Conservation (phyloP, 2,113 vertebrate genomes). For the Falco punctatus region DNA sequence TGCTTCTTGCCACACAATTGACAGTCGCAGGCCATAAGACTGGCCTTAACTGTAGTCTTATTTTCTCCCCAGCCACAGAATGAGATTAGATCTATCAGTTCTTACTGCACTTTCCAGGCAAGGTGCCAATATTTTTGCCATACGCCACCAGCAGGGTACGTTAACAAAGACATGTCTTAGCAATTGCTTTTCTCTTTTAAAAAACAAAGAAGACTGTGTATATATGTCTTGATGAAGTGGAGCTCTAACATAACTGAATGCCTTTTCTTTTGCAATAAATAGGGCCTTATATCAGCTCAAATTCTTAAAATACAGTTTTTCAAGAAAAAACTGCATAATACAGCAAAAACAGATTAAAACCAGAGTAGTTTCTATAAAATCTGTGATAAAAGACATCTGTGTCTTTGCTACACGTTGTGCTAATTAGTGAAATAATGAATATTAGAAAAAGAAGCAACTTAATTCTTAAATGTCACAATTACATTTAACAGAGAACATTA, state of each 20-base stretch:
- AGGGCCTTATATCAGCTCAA: not conserved
- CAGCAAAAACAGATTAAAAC: not conserved
- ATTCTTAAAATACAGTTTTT: not conserved
- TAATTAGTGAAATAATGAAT: constrained; percentile 21
- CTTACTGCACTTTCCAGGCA: constrained; percentile 20
- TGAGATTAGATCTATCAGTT: not conserved
- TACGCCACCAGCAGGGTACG: not conserved
- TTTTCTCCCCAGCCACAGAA: not conserved
- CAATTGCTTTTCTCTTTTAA: not conserved
- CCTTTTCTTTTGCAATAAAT: not conserved
- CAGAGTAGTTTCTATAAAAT: not conserved
- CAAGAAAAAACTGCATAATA: not conserved
- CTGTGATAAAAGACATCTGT: not conserved
- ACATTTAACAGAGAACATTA: constrained; percentile 26
- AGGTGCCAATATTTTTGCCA: constrained; percentile 35
- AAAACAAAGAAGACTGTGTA: not conserved
- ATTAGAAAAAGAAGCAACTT: constrained; percentile 15
- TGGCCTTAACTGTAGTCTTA: not conserved
- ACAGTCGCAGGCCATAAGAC: not conserved
- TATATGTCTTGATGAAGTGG: not conserved
- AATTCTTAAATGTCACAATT: constrained; percentile 40
- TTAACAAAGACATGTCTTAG: not conserved
- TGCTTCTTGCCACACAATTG: not conserved
- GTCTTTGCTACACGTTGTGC: not conserved
- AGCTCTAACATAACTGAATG: not conserved